Evolutionary conservation across 2,113 vertebrate species (phyloP), one percentile per base, ranked within the genome.

Genomic region (Spheniscus mendiculus): DNA sequence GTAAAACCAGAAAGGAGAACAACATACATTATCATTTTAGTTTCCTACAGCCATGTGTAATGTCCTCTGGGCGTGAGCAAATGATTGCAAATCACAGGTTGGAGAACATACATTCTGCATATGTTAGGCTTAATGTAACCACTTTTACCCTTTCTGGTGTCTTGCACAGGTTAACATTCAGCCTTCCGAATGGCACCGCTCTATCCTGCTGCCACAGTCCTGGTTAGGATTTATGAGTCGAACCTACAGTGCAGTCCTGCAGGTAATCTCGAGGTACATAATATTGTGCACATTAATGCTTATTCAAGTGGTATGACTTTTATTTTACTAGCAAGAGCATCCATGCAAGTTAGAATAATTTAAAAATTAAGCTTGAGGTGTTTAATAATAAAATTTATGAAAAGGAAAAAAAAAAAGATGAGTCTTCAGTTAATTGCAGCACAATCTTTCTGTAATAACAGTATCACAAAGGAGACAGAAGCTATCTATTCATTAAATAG

Each of bases 101-200:
- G 23, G 18, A 79, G 26, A 76, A 44, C 2, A 3, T 40, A 27
- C 3, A 27, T 77, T 61, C 25, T 83, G 30, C 26, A 6, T 81
- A 30, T 66, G 15, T 67, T 65, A 27, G 20, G 53, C 3, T 53
- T 89, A 42, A 32, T 50, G 12, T 94, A 91, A 91, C 34, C 2
- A 0, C 9, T 73, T 89, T 9, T 87, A 2, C 26, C 3, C 17
- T 87, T 96, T 80, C 49, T 87, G 52, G 3, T 96, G 34, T 96
- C 44, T 83, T 86, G 14, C 80, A 45, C 78, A 99, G 99, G 99
- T 99, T 95, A 99, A 99, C 95, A 99, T 99, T 88, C 99, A 99
- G 74, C 99, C 98, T 11, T 99, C 99, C 1, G 99, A 99, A 81
- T 99, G 99, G 99, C 99, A 99, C 90, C 99, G 98, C 1, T 99